phyloP scores from a whole-genome alignment of 2,888 invertebrate genomes.

The Hirtodrosophila duncani region DNA sequence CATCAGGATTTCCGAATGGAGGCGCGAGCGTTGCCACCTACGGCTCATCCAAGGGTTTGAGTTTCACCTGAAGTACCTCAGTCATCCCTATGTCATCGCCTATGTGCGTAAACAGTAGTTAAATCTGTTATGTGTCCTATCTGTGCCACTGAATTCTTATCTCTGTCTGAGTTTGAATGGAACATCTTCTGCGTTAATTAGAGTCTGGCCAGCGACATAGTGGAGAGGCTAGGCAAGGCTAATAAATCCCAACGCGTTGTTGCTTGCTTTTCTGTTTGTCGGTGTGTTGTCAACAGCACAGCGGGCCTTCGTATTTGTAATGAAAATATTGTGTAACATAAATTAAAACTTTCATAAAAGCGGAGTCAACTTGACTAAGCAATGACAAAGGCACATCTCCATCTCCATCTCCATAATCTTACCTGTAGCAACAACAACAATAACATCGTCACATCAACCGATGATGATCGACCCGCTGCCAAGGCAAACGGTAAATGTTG shows the following conservation, averaged over 20 bases:
- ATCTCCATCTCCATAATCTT: no score
- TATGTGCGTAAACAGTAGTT: conserved; percentile 23
- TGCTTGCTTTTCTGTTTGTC: conserved; percentile 7
- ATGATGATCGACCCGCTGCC: conserved; percentile 38
- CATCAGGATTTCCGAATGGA: conserved; percentile 1
- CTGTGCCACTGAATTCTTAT: conserved; percentile 17
- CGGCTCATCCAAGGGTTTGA: conserved; percentile 21
- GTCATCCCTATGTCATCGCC: conserved; percentile 1
- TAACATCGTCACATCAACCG: background rate
- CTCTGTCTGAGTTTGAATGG: conserved; percentile 5
- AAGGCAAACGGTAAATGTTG: conserved; percentile 63
- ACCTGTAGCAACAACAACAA: background rate
- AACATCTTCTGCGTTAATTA: conserved; percentile 62
- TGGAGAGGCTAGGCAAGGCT: background rate
- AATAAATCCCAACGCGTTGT: conserved; percentile 24
- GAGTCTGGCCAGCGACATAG: conserved; percentile 30
- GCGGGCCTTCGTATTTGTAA: conserved; percentile 33
- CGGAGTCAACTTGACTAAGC: no score
- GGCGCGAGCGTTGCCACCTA: conserved; percentile 61
- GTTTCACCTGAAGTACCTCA: conserved; percentile 13
- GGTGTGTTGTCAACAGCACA: conserved; percentile 38
- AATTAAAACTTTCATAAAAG: conserved; percentile 49
- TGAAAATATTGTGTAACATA: conserved; percentile 64
- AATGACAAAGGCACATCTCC: no score
- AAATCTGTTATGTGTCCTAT: conserved; percentile 12